Conservation (phyloP, 1,140 invertebrate species). For the Helicorthomorpha holstii region DNA sequence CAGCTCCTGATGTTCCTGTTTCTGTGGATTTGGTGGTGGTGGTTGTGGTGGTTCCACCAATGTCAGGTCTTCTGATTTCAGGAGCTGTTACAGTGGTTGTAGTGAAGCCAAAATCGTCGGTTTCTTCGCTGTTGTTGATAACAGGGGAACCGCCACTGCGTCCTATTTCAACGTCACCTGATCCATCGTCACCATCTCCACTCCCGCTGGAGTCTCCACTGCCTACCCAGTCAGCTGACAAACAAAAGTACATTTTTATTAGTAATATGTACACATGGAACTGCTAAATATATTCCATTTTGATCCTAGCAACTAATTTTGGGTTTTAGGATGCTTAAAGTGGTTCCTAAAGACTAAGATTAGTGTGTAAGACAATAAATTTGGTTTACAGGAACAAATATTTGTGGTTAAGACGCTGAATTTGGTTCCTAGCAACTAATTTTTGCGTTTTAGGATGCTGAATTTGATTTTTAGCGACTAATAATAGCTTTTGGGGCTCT, state of each 20-base stretch:
- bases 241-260: slow-evolving; percentile 20
- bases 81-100: background rate
- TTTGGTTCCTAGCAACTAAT: too few species aligned
- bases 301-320: slow-evolving; percentile 11
- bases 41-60: background rate
- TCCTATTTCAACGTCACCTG: slow-evolving; percentile 19
- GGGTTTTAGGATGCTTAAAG: slow-evolving; percentile 14
- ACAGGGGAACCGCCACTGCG: slow-evolving; percentile 13
- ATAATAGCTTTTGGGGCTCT: too few species aligned
- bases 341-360: slow-evolving; percentile 1
- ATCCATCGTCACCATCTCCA: slow-evolving; percentile 36
- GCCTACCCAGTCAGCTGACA: slow-evolving; percentile 10
- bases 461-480: too few species aligned
- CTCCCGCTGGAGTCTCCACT: slow-evolving; percentile 32
- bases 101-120: slow-evolving; percentile 11
- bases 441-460: too few species aligned
- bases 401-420: too few species aligned
- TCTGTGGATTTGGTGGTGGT: background rate
- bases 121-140: slow-evolving; percentile 12
- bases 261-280: background rate
- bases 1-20: too few species aligned
- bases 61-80: background rate
- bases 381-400: too few species aligned
- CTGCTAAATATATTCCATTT: background rate
- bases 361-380: background rate